Percentiles rank a stretch among this genome's conserved stretches.
Evolutionary conservation across 2,888 invertebrate species (phyloP).

Genomic region (Drosophila fungiperda): DNA sequence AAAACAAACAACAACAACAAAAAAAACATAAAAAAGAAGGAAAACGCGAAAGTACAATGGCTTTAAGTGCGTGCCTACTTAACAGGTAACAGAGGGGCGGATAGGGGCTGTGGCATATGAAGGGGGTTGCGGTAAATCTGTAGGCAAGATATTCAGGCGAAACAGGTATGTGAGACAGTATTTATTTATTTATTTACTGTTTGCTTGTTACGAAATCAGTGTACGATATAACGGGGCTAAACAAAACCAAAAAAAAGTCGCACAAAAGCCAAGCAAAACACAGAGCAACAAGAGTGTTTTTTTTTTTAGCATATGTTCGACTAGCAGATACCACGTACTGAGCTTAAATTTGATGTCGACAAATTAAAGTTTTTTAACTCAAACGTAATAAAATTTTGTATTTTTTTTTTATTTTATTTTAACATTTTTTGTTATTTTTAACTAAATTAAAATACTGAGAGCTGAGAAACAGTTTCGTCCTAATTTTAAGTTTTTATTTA

Average conservation of each 20-base stretch:
- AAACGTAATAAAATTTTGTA: no score
- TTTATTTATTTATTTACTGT: conserved; percentile 61
- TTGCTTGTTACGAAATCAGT: conserved; percentile 65
- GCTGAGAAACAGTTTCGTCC: neutral
- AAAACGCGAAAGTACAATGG: conserved; percentile 13
- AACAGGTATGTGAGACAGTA: conserved; percentile 52
- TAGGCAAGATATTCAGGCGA: conserved; percentile 26
- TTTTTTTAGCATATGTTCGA: neutral
- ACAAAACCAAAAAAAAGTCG: conserved; percentile 24
- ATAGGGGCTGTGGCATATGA: neutral
- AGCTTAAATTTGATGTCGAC: neutral
- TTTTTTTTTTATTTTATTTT: no score
- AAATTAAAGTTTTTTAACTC: neutral
- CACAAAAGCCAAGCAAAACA: conserved; percentile 28
- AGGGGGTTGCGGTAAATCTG: conserved; percentile 8
- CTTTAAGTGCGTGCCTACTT: conserved; percentile 15
- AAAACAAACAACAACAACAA: neutral
- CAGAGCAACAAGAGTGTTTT: neutral
- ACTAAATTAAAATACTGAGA: neutral
- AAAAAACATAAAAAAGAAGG: neutral
- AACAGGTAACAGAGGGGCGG: conserved; percentile 1
- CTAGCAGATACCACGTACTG: neutral
- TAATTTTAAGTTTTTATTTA: neutral
- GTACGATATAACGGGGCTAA: conserved; percentile 21
- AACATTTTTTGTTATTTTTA: no score